Evolutionary conservation across 2,113 vertebrate genomes (phyloP).

Genomic region (Pseudopodoces humilis): DNA sequence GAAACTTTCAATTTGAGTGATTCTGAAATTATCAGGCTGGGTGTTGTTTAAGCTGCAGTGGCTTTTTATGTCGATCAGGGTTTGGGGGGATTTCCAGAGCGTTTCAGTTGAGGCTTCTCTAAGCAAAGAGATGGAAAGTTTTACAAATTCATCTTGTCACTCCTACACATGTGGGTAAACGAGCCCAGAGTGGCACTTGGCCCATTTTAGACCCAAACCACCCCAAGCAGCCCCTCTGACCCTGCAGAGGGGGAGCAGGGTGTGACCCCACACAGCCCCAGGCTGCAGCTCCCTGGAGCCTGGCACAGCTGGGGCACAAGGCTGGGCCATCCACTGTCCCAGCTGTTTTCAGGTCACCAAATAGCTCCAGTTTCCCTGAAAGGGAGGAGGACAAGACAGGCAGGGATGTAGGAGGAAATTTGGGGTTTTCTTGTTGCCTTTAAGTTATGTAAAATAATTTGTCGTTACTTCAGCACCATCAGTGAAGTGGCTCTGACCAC

Average conservation of each 20-base stretch:
- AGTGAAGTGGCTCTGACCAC: neutral
- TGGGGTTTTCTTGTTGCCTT: neutral
- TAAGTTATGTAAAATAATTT: neutral
- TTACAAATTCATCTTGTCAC: neutral
- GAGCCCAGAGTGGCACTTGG: neutral
- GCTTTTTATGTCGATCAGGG: neutral
- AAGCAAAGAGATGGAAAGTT: neutral
- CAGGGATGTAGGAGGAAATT: neutral
- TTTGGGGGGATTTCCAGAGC: neutral
- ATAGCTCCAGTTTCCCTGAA: neutral
- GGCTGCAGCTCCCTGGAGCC: neutral
- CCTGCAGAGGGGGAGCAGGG: neutral
- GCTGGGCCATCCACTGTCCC: neutral
- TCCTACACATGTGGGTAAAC: rapidly evolving
- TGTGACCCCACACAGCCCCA: neutral
- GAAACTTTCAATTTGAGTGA: neutral
- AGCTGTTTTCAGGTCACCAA: neutral
- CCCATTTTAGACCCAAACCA: neutral
- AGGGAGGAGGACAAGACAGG: neutral
- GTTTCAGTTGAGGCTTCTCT: neutral
- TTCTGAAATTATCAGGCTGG: neutral
- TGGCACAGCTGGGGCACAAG: neutral
- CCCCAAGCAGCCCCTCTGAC: neutral
- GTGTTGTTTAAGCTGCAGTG: neutral
- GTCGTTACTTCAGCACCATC: neutral